Base-by-base conservation (phyloP, 92 coral and sea anemone genomes). In the Epizoanthus stellaris region DNA sequence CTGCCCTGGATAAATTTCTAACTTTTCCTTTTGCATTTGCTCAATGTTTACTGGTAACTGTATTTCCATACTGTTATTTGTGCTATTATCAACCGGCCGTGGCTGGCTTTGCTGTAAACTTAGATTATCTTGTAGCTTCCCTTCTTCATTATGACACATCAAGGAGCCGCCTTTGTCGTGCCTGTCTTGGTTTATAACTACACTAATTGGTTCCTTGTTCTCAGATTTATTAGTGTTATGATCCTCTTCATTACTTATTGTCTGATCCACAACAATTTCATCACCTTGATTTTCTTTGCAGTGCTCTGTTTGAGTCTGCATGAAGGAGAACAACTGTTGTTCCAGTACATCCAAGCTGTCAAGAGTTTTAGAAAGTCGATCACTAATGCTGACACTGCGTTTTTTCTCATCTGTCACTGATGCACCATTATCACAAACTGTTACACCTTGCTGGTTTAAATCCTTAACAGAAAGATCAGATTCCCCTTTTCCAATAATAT, bases 291-390 rank as follows among this genome's bases (percentile, higher is more conserved):
- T 54, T 21, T 43, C 83, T 53, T 66, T 74, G 74, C 73, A 56
- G 13, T 65, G 25, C 36, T 85, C 81, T 16, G 59, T 72, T 40
- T 79, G 83, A 16, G 45, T 79, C 49, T 79, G 71, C 61, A 94
- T 87, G 64, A 91, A 91, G 36, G 85, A 20, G 53, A 87, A 89
- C 52, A 94, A 74, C 62, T 90, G 93, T 68, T 85, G 67, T 47
- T 94, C 95, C 17, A 94, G 67, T 20, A 88, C 93, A 19, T 87
- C 95, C 45, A 94, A 86, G 67, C 82, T 88, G 42, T 85, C 90
- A 60, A 94, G 89, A n/a, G 95, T 95, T 61, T 61, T 80, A 17
- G 98, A 92, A 19, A 94, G 76, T 25, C 93, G 93, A 61, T 84
- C 84, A 49, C 76, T 73, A 11, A 73, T 63, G 52, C 72, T 42